Base-by-base conservation (phyloP, 1,140 invertebrate species). In the Tetranychus urticae region DNA sequence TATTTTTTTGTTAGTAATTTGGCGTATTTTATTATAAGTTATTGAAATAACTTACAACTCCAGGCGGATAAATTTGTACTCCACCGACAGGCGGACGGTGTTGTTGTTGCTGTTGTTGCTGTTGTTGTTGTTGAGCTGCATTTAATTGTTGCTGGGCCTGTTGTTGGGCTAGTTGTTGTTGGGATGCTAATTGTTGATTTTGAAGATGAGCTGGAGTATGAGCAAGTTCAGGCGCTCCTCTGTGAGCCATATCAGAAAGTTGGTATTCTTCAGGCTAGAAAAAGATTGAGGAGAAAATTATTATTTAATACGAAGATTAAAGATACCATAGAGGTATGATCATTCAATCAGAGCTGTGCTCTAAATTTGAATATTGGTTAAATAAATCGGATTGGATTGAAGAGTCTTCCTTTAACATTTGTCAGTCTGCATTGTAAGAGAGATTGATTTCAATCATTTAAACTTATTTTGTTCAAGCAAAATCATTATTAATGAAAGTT, bases 181-280 rank as follows among this genome's bases (percentile, higher is more conserved):
- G 35, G 7, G 8, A 36, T 36, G 55, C 55, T 56, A 31, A 36
- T n/a, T 36, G 13, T 37, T 56, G 55, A 6, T 36, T 56, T 35
- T 56, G 55, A 36, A 56, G 33, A 31, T 35, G 36, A 35, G 1
- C 36, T 10, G 35, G 35, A 35, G 73, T 63, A 37, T 72, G 71
- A 64, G n/a, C 50, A n/a, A 52, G n/a, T 33, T 52, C 50, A 31
- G 50, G 50, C 10, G 5, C 50, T n/a, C 50, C 50, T 52, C 56
- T 35, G 71, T 81, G 82, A 67, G 79, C 79, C 75, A 82, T 80
- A 67, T 84, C 82, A 65, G 79, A 79, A 72, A 83, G 75, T 56
- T 81, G 80, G 67, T 83, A 79, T 68, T 84, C 81, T 75, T 85
- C 82, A 70, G 77, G 79, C 80, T 82, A 23, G 33, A 42, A 42